Base-by-base conservation (phyloP, 1,140 invertebrate genomes). In the Tetraneura akinire region DNA sequence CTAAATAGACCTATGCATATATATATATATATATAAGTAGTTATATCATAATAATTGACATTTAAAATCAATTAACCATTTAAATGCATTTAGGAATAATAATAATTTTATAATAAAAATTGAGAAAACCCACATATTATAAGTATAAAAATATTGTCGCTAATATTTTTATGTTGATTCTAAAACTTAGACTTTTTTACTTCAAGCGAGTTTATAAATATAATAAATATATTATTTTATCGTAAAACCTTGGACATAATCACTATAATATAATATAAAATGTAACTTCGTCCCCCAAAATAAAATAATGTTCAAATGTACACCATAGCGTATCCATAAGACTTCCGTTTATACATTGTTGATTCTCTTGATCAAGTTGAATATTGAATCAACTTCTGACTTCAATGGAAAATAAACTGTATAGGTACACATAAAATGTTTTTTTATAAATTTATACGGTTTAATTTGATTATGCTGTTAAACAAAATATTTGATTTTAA, bases 331-430 rank as follows among this genome's bases (percentile, higher is more conserved):
- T 68, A 23, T 45, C 64, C 37, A n/a, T 68, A 68, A 16, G 37
- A 68, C 45, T 45, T 68, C 64, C 64, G 64, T 68, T 68, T 13
- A 68, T 68, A 68, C 64, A 45, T 45, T 37, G 64, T 45, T 68
- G 64, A 68, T 21, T 45, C 21, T 45, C 37, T 23, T 21, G 64
- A 42, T 68, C 32, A 37, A 37, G 32, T 37, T 37, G 32, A 37
- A 68, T 68, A 8, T 37, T 37, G 32, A 37, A 68, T 68, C 13
- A 45, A 45, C 37, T 68, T 64, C 29, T 5, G 23, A 45, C 64
- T 68, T 64, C 29, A 64, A 68, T 37, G 5, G 32, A 21, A 66
- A 66, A 21, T 21, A 32, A 68, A 68, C 64, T 37, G 32, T 37
- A 37, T 37, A 37, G 32, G 32, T 37, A 37, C n/a, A n/a, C n/a